These are phyloP conservation scores for Watsonalla cultraria DNA, from an alignment of 2,888 invertebrate species.

Conservation along the genomic window DNA sequence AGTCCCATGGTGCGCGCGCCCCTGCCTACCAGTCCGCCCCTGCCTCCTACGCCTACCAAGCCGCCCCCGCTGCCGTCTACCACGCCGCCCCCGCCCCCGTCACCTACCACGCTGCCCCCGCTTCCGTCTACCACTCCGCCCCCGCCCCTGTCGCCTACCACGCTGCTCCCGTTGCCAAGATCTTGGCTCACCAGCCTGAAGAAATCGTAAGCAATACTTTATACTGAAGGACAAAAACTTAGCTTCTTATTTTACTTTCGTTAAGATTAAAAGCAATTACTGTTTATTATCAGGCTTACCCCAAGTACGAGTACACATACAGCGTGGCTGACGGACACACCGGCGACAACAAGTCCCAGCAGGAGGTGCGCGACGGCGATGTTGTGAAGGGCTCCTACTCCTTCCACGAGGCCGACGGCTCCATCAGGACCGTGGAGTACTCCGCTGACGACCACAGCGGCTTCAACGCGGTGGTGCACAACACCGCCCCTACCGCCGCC, in stretches of 20 bases:
- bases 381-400: constrained; percentile 77
- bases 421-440: constrained; percentile 71
- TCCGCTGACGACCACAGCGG: constrained; percentile 66
- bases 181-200: constrained; percentile 23
- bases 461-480: constrained; percentile 49
- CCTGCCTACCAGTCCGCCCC: constrained; percentile 24
- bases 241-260: neutral
- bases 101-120: constrained; percentile 27
- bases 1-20: constrained; percentile 12
- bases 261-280: neutral
- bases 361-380: constrained; percentile 70
- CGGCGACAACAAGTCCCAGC: constrained; percentile 70
- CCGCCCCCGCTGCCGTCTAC: constrained; percentile 15
- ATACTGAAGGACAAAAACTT: neutral
- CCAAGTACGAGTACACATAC: constrained; percentile 67
- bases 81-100: constrained; percentile 13
- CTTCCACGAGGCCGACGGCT: constrained; percentile 70
- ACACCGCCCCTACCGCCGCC: constrained; percentile 28
- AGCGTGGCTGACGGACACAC: constrained; percentile 66
- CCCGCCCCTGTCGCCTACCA: constrained; percentile 20
- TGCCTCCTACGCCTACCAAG: constrained; percentile 37
- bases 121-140: constrained; percentile 22
- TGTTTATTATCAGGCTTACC: constrained; percentile 44
- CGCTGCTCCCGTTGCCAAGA: constrained; percentile 13
- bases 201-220: constrained; percentile 13